Evolutionary conservation across 2,797 vertebrate genomes (phyloP).

Genomic region (Squalus acanthias): DNA sequence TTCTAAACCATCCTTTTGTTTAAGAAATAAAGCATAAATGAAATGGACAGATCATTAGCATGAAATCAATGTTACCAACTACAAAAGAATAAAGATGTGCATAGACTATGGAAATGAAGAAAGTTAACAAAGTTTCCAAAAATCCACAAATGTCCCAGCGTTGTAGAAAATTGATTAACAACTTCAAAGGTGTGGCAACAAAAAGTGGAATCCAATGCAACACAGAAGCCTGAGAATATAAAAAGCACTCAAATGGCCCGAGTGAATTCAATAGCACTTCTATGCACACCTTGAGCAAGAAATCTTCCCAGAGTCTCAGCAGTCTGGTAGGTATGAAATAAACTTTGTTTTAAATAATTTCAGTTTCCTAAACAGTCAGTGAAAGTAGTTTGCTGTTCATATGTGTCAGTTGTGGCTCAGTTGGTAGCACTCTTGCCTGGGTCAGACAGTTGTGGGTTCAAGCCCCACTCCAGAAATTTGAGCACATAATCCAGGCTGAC

Average conservation of each 20-base stretch:
- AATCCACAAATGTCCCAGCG: neutral
- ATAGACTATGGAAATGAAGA: neutral
- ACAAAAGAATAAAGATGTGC: neutral
- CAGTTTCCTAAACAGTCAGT: neutral
- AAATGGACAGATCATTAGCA: constrained; percentile 16
- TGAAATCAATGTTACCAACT: neutral
- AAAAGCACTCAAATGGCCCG: neutral
- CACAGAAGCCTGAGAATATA: neutral
- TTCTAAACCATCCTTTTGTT: neutral
- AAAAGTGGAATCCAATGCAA: neutral
- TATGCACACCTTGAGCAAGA: neutral
- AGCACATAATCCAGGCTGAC: neutral
- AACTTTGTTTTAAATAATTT: constrained; percentile 2
- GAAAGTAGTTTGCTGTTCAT: neutral
- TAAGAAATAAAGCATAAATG: constrained; percentile 23
- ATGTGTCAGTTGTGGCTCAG: no score
- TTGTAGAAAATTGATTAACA: neutral
- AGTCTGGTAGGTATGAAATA: neutral
- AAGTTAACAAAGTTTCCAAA: neutral
- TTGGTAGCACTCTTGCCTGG: neutral
- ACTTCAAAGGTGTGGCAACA: neutral
- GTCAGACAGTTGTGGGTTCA: neutral
- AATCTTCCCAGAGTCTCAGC: neutral
- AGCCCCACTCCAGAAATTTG: neutral
- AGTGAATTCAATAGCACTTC: neutral